These are phyloP conservation scores for Sesamia nonagrioides DNA, from an alignment of 1,140 invertebrate species.

Conservation along the genomic window DNA sequence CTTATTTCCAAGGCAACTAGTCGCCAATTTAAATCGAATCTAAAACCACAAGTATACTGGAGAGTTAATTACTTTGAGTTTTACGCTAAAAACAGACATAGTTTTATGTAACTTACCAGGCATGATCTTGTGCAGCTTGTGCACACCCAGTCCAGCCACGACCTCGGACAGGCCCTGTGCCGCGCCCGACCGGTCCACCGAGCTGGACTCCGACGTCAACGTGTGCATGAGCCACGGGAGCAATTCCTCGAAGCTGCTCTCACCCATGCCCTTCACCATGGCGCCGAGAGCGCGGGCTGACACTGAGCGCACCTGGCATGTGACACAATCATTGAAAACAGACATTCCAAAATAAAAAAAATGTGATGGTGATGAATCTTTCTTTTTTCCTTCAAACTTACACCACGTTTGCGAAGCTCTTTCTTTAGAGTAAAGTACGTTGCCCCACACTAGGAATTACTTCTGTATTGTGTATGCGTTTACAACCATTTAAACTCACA, in stretches of 20 bases:
- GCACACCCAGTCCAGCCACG: slow-evolving; percentile 97
- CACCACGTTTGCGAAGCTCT: no score
- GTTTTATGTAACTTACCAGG: slow-evolving; percentile 87
- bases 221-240: slow-evolving; percentile 99
- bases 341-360: no score
- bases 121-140: slow-evolving; percentile 98
- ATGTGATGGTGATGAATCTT: no score
- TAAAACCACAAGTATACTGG: no score
- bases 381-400: no score
- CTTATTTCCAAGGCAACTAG: no score
- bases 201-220: slow-evolving; percentile 97
- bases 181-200: slow-evolving; percentile 98
- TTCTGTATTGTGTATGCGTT: no score
- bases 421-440: no score
- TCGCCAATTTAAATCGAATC: no score
- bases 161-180: slow-evolving; percentile 99
- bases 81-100: neutral
- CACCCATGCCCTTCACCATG: slow-evolving; percentile 98
- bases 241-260: slow-evolving; percentile 97
- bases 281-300: slow-evolving; percentile 98
- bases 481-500: no score
- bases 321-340: neutral
- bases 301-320: slow-evolving; percentile 92
- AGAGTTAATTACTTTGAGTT: no score
- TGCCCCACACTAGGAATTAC: no score